These are phyloP conservation scores for Hiodon tergisus DNA, from an alignment of 2,113 vertebrate genomes.

Conservation along the genomic window DNA sequence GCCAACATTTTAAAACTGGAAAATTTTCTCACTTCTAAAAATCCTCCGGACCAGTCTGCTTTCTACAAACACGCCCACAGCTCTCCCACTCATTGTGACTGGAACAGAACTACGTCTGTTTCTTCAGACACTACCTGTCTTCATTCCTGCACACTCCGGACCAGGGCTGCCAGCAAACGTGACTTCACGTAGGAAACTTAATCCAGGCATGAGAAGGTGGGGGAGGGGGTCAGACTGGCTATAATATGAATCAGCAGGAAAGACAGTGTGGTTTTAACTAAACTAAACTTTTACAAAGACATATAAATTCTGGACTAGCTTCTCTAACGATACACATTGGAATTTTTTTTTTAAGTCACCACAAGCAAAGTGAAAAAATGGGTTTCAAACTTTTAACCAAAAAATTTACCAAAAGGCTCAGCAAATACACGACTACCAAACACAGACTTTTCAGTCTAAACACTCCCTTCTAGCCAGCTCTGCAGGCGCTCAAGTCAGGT, in stretches of 20 bases:
- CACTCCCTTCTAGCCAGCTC: too few relatives aligned
- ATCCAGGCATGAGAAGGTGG: slow-evolving; percentile 64
- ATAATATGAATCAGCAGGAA: background rate
- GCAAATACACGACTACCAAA: too few relatives aligned
- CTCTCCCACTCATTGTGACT: slow-evolving; percentile 10
- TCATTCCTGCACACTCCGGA: slow-evolving; percentile 91
- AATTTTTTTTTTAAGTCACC: too few relatives aligned
- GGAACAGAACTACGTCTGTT: slow-evolving; percentile 13
- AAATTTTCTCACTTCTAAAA: slow-evolving; percentile 6
- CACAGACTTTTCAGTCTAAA: too few relatives aligned
- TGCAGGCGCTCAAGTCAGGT: too few relatives aligned
- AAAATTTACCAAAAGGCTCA: too few relatives aligned
- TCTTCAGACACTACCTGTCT: slow-evolving; percentile 68
- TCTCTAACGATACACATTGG: too few relatives aligned
- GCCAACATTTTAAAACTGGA: too few relatives aligned
- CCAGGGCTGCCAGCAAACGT: slow-evolving; percentile 73
- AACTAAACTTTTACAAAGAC: background rate
- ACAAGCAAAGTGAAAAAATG: too few relatives aligned
- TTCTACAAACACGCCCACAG: slow-evolving; percentile 22
- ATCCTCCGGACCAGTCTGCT: slow-evolving; percentile 21
- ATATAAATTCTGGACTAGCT: too few relatives aligned
- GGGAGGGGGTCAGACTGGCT: slow-evolving; percentile 13
- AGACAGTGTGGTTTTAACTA: background rate
- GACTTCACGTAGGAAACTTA: slow-evolving; percentile 72
- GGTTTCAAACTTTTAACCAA: too few relatives aligned